Evolutionary conservation across 2,113 vertebrate genomes (phyloP), one percentile per base, ranked within the genome.

Genomic region (Mormoops blainvillei): DNA sequence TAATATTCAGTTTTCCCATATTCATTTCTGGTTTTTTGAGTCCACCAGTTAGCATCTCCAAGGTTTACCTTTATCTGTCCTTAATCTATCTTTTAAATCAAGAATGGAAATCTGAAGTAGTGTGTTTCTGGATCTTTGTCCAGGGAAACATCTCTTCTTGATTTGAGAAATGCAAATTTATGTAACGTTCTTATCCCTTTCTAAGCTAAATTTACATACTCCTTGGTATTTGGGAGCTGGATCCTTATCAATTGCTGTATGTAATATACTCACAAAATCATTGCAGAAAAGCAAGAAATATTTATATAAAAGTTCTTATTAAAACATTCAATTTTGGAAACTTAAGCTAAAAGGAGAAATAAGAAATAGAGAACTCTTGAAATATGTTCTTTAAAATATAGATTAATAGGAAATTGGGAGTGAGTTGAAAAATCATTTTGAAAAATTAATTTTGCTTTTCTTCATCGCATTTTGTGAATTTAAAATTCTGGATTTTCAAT

Each of bases 281-380:
- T 83, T 97, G 95, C 41, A 96, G 97, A 97, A 98, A 95, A 97
- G 97, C 97, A 97, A 96, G 24, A 93, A 58, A 67, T 85, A 92
- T 74, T 67, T 85, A 31, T 89, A 13, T 94, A 80, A 63, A 89
- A 81, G 18, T 96, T 92, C 19, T 20, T 89, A 56, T 54, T 24
- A 93, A 95, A 96, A 83, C 31, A 58, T 48, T 95, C 28, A 87
- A 50, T 80, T 94, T 92, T 87, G 33, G 81, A 87, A 94, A 78
- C 31, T 68, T 84, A 82, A 86, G 43, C 36, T 65, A 68, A 94
- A 83, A 86, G 0, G 18, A 81, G 52, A 91, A 11, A 43, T n/a
- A 45, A 89, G 10, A 95, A 93, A 56, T 36, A 68, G 20, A 43
- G 13, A 95, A 85, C 7, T 77, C 5, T 93, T 91, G 52, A 83